A percentile compares a stretch with the other conserved stretches of the same genome.
Conservation (phyloP, 1,140 invertebrate species). For the Dinoponera quadriceps region DNA sequence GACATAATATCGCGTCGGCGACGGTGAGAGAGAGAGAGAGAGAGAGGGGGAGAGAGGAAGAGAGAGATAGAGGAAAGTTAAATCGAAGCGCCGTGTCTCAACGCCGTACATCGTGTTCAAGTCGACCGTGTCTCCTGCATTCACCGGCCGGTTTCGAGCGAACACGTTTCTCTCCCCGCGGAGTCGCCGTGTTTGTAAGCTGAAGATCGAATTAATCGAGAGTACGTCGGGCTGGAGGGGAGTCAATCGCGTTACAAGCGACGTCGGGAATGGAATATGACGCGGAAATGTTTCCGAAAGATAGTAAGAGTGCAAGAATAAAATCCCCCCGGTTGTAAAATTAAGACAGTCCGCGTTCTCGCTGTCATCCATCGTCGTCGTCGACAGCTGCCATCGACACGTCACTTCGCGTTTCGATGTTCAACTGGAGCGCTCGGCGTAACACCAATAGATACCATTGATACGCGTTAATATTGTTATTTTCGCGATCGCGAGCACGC, state of each 20-base stretch:
- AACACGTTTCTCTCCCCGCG: not conserved
- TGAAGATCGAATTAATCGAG: too few species aligned
- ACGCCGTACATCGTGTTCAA: not conserved
- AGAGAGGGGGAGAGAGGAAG: too few species aligned
- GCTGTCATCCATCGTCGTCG: not conserved
- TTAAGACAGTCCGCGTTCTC: not conserved
- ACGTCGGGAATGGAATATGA: not conserved
- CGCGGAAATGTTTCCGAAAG: not conserved
- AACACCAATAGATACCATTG: slow-evolving; percentile 21
- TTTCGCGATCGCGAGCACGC: not conserved
- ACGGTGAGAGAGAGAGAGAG: too few species aligned
- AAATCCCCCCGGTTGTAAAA: not conserved
- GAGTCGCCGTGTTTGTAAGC: too few species aligned
- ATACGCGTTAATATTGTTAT: slow-evolving; percentile 9
- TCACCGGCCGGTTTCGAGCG: not conserved
- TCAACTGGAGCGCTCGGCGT: not conserved
- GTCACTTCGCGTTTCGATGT: slow-evolving; percentile 3
- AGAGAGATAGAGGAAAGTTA: not conserved
- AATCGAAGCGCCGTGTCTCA: slow-evolving; percentile 12
- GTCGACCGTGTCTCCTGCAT: not conserved
- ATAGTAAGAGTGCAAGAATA: too few species aligned
- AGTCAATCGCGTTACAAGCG: not conserved
- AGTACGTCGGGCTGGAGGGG: too few species aligned
- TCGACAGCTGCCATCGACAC: not conserved
- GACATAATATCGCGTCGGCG: too few species aligned